Evolutionary conservation across 2,797 vertebrate species (phyloP), one percentile per base, ranked within the genome.

Genomic region (Enteromius thamalakanensis): DNA sequence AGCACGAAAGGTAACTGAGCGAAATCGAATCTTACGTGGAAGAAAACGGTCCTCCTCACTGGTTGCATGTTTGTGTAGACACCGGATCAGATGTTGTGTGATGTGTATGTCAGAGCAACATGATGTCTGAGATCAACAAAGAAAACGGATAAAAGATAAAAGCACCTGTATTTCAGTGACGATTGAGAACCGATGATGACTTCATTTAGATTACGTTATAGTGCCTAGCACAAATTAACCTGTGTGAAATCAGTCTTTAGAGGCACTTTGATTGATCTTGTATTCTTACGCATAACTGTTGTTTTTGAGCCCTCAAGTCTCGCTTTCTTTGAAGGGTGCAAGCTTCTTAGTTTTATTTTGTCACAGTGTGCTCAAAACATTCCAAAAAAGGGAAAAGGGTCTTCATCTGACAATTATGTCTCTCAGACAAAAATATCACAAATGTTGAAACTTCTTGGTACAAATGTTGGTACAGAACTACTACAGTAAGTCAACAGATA

Each of bases 1-100:
- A 58, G 29, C n/a, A 65, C 6, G 32, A 75, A 51, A 23, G 60
- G 67, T 67, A 51, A 32, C 60, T 14, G 23, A 49, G 6, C 23
- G 12, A 68, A 19, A 51, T 72, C 14, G 40, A 82, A 40, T 7
- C 11, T 10, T 62, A 40, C 29, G 0, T 8, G 37, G 55, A 64
- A 64, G 29, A 74, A n/a, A 49, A 37, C 3, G 9, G 17, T 70
- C 47, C 65, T 53, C 40, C 14, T 70, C 81, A 83, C 81, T 70
- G 74, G 26, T 62, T 76, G 81, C 82, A 71, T 83, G 82, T 37
- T 69, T 78, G 75, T 78, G 49, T 83, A 40, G 67, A 83, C 82
- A 77, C 67, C 71, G 74, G 67, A 70, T 71, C 65, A 76, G 71
- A 75, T 75, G 29, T 67, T 40, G 40, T 72, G 55, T 0, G 32